Evolutionary conservation across 2,888 invertebrate genomes (phyloP).

Genomic region (Cremastobaeus sp.): DNA sequence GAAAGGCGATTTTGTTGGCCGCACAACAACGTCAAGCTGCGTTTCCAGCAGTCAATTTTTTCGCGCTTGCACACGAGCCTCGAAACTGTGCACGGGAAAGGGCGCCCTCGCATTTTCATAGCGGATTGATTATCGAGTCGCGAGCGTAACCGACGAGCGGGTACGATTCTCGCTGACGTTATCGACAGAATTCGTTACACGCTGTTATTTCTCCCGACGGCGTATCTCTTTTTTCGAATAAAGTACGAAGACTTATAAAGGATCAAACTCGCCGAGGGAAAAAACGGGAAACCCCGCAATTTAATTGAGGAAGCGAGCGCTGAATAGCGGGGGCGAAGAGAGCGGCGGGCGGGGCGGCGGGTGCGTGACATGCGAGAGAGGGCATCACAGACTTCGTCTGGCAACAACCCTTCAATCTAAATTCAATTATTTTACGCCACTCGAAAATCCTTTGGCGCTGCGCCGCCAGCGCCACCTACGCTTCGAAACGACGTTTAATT

Average conservation of each 20-base stretch:
- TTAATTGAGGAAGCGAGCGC: conserved; percentile 72
- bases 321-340: background rate
- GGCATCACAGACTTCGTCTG: conserved; percentile 57
- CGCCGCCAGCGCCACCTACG: conserved; percentile 14
- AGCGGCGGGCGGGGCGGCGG: background rate
- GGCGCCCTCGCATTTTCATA: conserved; percentile 40
- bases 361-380: conserved; percentile 47
- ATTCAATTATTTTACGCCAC: conserved; percentile 75
- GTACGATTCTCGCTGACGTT: conserved; percentile 43
- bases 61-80: conserved; percentile 3
- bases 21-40: conserved; percentile 2
- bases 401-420: conserved; percentile 74
- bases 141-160: conserved; percentile 44
- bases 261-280: conserved; percentile 41
- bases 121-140: conserved; percentile 46
- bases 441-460: conserved; percentile 63
- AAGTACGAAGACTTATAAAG: conserved; percentile 57
- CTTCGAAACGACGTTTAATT: conserved; percentile 31
- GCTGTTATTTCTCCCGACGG: conserved; percentile 42
- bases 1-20: conserved; percentile 7
- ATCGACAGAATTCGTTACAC: conserved; percentile 48
- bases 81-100: conserved; percentile 27
- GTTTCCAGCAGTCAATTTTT: conserved; percentile 31
- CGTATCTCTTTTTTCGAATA: conserved; percentile 35
- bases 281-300: conserved; percentile 73